These are phyloP conservation scores for Cinclus mexicanus DNA, from an alignment of 2,113 vertebrate genomes.

Conservation along the genomic window DNA sequence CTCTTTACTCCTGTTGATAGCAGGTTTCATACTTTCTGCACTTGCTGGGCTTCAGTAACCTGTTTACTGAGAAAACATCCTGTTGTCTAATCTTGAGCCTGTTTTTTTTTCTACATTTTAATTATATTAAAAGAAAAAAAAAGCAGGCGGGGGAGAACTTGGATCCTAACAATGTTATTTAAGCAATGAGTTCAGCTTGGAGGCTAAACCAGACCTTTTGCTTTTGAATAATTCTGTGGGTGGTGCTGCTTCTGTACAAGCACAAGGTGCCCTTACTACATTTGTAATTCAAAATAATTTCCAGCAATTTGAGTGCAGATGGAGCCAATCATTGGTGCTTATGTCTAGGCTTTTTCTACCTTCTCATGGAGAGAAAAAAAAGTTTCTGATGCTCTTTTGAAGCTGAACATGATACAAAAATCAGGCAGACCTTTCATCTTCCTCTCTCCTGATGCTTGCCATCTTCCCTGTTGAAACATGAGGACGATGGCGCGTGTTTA, in stretches of 20 bases:
- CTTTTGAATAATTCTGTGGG: neutral
- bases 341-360: neutral
- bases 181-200: neutral
- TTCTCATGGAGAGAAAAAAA: neutral
- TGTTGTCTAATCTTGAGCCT: neutral
- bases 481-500: neutral
- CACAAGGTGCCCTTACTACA: neutral
- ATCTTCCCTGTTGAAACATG: neutral
- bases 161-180: neutral
- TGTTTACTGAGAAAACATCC: neutral
- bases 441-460: neutral
- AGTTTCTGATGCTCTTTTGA: neutral
- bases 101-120: neutral
- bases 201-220: neutral
- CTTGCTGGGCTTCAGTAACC: neutral
- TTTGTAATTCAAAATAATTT: neutral
- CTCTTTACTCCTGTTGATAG: neutral
- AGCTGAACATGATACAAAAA: neutral
- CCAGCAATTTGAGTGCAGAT: neutral
- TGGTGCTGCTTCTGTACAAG: neutral
- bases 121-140: neutral
- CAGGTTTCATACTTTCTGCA: neutral
- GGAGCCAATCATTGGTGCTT: neutral
- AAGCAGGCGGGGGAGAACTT: accelerated
- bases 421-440: neutral